Evolutionary conservation across 1,140 invertebrate species (phyloP).

Genomic region (Drosophila nannoptera): DNA sequence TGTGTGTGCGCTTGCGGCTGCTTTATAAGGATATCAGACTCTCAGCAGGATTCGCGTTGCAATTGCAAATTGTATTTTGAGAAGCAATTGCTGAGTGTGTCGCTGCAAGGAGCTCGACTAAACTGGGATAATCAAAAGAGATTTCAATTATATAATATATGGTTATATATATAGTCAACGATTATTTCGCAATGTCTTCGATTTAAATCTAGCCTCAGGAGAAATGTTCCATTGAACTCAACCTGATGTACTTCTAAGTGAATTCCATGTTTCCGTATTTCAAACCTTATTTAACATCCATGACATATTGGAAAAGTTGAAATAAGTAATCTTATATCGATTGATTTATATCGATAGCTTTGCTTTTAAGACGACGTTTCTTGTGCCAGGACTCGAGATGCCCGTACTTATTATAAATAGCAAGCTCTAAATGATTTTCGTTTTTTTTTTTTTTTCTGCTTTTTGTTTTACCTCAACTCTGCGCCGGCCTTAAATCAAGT

Average conservation of each 20-base stretch:
- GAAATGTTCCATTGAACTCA: too few species aligned
- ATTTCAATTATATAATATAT: too few species aligned
- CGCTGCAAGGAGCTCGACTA: neutral
- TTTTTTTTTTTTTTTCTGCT: slow-evolving; percentile 2
- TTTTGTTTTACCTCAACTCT: neutral
- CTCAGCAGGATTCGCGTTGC: neutral
- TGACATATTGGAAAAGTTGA: too few species aligned
- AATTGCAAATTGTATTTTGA: slow-evolving; percentile 16
- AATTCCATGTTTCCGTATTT: too few species aligned
- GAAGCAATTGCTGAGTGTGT: neutral
- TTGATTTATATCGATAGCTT: slow-evolving; percentile 28
- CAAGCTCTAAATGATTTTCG: slow-evolving; percentile 11
- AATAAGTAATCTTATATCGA: neutral
- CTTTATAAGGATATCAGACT: slow-evolving; percentile 18
- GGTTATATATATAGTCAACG: too few species aligned
- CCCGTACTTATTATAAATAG: slow-evolving; percentile 15
- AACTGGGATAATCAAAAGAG: neutral
- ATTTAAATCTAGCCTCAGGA: too few species aligned
- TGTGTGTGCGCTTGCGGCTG: slow-evolving; percentile 2
- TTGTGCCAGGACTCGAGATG: slow-evolving; percentile 12
- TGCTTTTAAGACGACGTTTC: slow-evolving; percentile 17
- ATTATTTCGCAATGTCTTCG: too few species aligned
- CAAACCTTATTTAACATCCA: too few species aligned
- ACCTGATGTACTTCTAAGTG: too few species aligned
- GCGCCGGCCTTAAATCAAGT: slow-evolving; percentile 46